phyloP scores from a whole-genome alignment of 2,113 vertebrate species.

The Poicephalus gulielmi region DNA sequence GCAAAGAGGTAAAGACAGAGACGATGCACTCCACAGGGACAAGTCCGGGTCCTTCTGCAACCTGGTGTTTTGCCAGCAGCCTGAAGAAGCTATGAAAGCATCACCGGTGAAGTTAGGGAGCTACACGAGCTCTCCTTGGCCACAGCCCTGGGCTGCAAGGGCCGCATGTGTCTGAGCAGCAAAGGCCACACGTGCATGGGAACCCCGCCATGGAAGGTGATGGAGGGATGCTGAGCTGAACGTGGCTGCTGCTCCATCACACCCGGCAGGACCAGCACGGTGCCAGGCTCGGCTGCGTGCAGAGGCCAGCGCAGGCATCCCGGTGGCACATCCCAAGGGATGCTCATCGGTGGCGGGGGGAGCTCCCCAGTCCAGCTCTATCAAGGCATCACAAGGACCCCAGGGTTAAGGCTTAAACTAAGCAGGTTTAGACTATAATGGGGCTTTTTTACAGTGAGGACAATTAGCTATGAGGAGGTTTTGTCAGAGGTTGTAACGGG shows the following conservation, averaged over 20 bases:
- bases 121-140: background rate
- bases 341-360: background rate
- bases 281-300: background rate
- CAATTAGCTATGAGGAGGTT: background rate
- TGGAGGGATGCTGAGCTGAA: background rate
- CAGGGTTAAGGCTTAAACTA: background rate
- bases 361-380: background rate
- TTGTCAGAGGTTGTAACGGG: background rate
- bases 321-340: background rate
- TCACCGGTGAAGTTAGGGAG: background rate
- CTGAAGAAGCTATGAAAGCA: background rate
- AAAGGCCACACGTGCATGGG: rapidly evolving
- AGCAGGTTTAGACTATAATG: background rate
- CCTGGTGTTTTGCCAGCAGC: background rate
- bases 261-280: background rate
- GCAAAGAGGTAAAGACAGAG: background rate
- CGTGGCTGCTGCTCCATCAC: background rate
- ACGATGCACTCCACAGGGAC: rapidly evolving
- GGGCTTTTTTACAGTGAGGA: background rate
- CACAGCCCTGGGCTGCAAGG: background rate
- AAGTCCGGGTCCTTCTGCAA: background rate
- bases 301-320: background rate
- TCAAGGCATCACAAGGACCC: background rate
- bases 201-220: background rate
- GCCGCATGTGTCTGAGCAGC: background rate